Conservation (phyloP, 2,888 invertebrate genomes). For the Brachypalpus laphriformis region DNA sequence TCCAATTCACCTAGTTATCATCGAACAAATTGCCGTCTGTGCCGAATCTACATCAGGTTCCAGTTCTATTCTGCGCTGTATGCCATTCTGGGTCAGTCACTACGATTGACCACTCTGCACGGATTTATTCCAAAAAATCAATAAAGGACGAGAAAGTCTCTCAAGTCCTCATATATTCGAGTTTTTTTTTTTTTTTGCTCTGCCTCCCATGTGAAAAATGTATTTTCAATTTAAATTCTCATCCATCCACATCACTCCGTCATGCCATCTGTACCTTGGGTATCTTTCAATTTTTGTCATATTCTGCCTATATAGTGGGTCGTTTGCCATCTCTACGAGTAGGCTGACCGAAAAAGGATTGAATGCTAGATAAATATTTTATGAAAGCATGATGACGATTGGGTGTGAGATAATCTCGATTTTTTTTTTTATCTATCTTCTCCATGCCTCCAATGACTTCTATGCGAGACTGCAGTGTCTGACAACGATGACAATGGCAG, state of each 20-base stretch:
- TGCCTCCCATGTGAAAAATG: slow-evolving; percentile 28
- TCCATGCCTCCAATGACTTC: slow-evolving; percentile 28
- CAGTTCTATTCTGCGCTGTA: not conserved
- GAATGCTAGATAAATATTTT: slow-evolving; percentile 49
- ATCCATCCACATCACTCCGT: slow-evolving; percentile 31
- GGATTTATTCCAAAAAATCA: slow-evolving; percentile 53
- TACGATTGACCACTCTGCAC: slow-evolving; percentile 44
- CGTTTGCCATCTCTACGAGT: not conserved
- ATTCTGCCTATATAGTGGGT: not conserved
- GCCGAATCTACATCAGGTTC: slow-evolving; percentile 27
- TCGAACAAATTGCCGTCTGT: slow-evolving; percentile 31
- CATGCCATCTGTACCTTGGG: slow-evolving; percentile 10
- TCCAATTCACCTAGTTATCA: slow-evolving; percentile 34
- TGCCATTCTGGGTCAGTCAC: slow-evolving; percentile 59
- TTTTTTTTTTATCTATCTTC: not conserved
- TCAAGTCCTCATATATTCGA: slow-evolving; percentile 12
- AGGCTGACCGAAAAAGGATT: slow-evolving; percentile 45
- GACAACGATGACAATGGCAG: slow-evolving; percentile 44
- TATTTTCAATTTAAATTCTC: slow-evolving; percentile 69
- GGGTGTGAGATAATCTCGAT: slow-evolving; percentile 32
- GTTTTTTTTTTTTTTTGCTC: not conserved
- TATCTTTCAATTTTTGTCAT: slow-evolving; percentile 2
- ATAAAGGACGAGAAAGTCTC: slow-evolving; percentile 19
- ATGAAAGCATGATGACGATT: slow-evolving; percentile 26
- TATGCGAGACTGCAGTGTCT: slow-evolving; percentile 19